Evolutionary conservation across 64 coral and sea anemone genomes (phyloP), one percentile per base, ranked within the genome.

Genomic region (Acropora yongei): DNA sequence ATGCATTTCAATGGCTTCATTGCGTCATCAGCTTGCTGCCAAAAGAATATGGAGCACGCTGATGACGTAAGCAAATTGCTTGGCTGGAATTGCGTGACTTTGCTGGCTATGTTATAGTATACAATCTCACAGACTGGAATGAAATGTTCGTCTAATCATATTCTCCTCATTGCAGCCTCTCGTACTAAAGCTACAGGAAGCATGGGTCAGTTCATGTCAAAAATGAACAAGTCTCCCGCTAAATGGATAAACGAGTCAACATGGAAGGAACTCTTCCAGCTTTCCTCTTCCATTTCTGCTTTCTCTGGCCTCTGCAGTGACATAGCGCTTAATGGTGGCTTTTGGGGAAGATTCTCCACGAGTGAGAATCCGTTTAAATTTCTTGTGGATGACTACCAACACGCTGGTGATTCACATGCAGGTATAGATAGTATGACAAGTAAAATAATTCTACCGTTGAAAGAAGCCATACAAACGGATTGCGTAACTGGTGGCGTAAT

Each of bases 261-360:
- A 39, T 99, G 97, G 97, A 93, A 96, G 74, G 97, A 99, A 75
- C 96, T 94, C 68, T 53, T 66, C 1, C 94, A 99, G 78, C 61
- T 99, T 41, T 99, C 97, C 1, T 51, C 49, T 13, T 63, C 76
- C 4, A 65, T 96, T 8, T 41, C 77, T 51, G 83, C 94, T 7
- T 99, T 99, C 66, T 69, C 94, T 85, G 97, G 97, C 63, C 83
- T 99, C 0, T 96, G 94, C 48, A 93, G 87, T 76, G 87, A 99
- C 58, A 93, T 99, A 49, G 78, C 91, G 0, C 88, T 88, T 0
- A 96, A 94, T 69, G 40, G 57, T 12, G 84, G 88, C 12, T 99
- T 99, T 89, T 99, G 97, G 97, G 84, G 46, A 47, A 93, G 80
- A 44, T 99, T 99, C 77, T 81, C 91, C 5, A 75, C 43, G 0